Evolutionary conservation across 2,113 vertebrate genomes (phyloP).

Genomic region (Gymnobelideus leadbeateri): DNA sequence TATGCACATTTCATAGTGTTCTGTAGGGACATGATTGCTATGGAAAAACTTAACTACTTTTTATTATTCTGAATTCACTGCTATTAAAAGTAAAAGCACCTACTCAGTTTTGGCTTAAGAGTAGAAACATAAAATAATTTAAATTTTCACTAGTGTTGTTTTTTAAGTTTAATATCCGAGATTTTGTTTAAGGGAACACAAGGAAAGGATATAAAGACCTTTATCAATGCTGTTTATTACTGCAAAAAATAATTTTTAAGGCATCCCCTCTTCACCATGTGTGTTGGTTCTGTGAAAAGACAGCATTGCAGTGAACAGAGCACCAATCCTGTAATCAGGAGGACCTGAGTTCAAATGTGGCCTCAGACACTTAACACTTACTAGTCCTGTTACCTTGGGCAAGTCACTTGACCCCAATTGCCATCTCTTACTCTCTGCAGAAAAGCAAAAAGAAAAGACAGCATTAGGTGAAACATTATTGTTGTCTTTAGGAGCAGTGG

Average conservation of each 20-base stretch:
- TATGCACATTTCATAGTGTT: not conserved
- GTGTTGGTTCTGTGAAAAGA: not conserved
- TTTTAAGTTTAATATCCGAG: not conserved
- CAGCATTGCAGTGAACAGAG: not conserved
- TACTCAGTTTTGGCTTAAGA: not conserved
- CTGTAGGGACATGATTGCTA: not conserved
- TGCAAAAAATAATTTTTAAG: not conserved
- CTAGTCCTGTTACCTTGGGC: too few relatives aligned
- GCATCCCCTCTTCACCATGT: not conserved
- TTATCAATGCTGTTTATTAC: not conserved
- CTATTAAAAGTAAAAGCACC: not conserved
- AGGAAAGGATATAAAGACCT: not conserved
- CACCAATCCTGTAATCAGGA: too few relatives aligned
- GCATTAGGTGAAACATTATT: not conserved
- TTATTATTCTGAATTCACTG: not conserved
- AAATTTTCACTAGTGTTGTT: not conserved
- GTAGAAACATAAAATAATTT: not conserved
- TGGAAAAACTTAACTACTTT: slow-evolving; percentile 8
- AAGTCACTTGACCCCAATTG: too few relatives aligned
- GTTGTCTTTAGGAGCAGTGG: not conserved
- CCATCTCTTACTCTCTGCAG: too few relatives aligned
- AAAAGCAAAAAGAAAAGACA: not conserved
- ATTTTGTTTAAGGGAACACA: not conserved
- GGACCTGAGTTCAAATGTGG: too few relatives aligned
- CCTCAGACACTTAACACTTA: too few relatives aligned